Evolutionary conservation across 2,888 invertebrate species (phyloP).

Genomic region (Melieria omissa): DNA sequence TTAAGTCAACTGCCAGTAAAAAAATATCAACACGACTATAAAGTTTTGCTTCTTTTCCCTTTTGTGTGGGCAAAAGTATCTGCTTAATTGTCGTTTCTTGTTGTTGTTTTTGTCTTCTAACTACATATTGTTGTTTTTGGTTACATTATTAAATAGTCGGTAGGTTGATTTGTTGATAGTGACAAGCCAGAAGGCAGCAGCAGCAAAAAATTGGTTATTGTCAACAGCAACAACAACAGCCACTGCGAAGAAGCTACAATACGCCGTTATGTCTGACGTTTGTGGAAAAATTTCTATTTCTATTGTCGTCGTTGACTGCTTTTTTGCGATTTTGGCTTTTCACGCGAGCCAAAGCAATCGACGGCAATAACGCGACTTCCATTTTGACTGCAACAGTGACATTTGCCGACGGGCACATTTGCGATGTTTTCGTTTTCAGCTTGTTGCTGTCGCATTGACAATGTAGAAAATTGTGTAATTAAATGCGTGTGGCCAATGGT

Average conservation of each 20-base stretch:
- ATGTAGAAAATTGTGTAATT: not conserved
- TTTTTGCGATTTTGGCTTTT: conserved; percentile 33
- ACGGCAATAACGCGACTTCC: no score
- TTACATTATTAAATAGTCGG: no score
- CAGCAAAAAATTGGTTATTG: not conserved
- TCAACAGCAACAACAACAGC: not conserved
- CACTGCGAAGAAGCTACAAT: not conserved
- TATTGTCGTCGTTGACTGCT: not conserved
- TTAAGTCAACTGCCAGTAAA: not conserved
- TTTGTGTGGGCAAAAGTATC: not conserved
- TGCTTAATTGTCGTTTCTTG: no score
- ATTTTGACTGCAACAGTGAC: no score
- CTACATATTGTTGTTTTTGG: no score
- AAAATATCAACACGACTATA: not conserved
- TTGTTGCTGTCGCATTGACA: no score
- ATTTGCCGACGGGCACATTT: no score
- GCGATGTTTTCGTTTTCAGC: no score
- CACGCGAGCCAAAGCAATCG: not conserved
- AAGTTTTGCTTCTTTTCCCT: not conserved
- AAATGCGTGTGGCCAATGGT: not conserved
- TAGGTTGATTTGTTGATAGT: not conserved
- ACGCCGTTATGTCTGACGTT: not conserved
- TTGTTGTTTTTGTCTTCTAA: no score
- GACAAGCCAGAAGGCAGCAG: not conserved
- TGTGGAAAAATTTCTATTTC: not conserved